Percentiles rank a stretch among this genome's conserved stretches.
phyloP scores from a whole-genome alignment of 2,113 vertebrate species.

The Pelecanus crispus region DNA sequence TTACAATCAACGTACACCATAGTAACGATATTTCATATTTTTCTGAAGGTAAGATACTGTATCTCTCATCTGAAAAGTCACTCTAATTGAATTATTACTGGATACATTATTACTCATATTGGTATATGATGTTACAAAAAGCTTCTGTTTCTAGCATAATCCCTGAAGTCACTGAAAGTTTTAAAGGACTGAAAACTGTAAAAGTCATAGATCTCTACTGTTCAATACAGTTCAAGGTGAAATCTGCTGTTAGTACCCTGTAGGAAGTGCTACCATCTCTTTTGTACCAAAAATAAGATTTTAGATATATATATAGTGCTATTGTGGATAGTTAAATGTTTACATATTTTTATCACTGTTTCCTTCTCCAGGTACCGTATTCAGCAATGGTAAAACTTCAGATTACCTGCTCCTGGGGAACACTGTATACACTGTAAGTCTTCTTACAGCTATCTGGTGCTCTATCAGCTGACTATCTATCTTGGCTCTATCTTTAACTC shows the following conservation, averaged over 20 bases:
- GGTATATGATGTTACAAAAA: background rate
- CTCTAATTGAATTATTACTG: background rate
- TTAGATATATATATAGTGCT: too few species aligned
- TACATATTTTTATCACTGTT: background rate
- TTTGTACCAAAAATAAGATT: background rate
- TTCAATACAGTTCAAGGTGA: background rate
- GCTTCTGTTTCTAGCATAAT: background rate
- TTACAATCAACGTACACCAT: background rate
- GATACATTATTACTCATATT: background rate
- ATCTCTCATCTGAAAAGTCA: background rate
- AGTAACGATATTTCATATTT: background rate
- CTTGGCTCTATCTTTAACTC: background rate
- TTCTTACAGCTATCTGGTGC: background rate
- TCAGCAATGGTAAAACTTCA: slow-evolving; percentile 90
- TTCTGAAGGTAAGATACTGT: background rate
- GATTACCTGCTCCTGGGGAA: slow-evolving; percentile 97
- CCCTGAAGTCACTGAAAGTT: background rate
- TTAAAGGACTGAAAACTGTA: background rate
- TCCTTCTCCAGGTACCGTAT: slow-evolving; percentile 84
- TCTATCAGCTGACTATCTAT: background rate
- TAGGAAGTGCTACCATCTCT: background rate
- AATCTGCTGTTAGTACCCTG: background rate
- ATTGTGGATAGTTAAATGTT: background rate
- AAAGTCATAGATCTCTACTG: background rate
- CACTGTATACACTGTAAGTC: slow-evolving; percentile 97